phyloP scores from a whole-genome alignment of 2,888 invertebrate species.

The Pseudeuparius sepicola region DNA sequence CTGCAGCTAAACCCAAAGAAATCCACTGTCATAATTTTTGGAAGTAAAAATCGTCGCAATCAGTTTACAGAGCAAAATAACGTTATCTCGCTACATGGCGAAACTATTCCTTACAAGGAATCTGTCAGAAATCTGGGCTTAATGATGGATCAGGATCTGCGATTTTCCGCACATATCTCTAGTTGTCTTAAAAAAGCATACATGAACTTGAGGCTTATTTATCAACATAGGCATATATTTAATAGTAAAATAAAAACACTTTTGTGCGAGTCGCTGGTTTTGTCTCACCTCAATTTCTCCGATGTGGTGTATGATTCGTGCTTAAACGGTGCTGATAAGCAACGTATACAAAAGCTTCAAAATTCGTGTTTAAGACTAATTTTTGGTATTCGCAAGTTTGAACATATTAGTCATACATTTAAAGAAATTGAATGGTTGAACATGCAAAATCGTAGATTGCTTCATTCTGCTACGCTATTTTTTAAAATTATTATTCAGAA shows the following conservation, averaged over 20 bases:
- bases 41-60: too few species aligned
- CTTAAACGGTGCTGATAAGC: not conserved
- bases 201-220: too few species aligned
- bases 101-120: not conserved
- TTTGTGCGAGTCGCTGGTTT: not conserved
- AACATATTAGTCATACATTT: not conserved
- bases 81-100: too few species aligned
- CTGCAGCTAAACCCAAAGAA: too few species aligned
- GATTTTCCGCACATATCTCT: slow-evolving; percentile 4
- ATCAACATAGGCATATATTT: too few species aligned
- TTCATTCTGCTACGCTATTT: not conserved
- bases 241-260: too few species aligned
- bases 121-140: slow-evolving; percentile 11
- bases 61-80: too few species aligned
- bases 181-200: too few species aligned
- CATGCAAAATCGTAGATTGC: not conserved
- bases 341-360: not conserved
- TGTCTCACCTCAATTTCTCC: not conserved
- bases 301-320: not conserved
- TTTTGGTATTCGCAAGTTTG: not conserved
- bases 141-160: slow-evolving; percentile 6
- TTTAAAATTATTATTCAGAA: not conserved
- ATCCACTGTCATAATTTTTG: too few species aligned
- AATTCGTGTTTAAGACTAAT: slow-evolving; percentile 1
- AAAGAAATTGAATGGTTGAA: not conserved